Percentiles rank a stretch among this genome's conserved stretches.
Conservation (phyloP, 2,113 vertebrate genomes). For the Emydocephalus ijimae region DNA sequence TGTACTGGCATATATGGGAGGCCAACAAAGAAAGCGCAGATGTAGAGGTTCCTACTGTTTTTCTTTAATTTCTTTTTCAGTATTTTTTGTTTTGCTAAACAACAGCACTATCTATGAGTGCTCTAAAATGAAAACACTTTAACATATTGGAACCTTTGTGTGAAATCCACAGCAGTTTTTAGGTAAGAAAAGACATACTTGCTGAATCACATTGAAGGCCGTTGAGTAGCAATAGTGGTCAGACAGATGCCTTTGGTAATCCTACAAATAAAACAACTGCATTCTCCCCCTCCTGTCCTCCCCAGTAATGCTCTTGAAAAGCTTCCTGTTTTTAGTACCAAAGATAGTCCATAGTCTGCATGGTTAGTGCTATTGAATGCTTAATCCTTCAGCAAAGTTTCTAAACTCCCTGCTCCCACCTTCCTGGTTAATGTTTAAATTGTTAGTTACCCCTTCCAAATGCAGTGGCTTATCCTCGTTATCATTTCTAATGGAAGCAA, state of each 20-base stretch:
- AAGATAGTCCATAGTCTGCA: not conserved
- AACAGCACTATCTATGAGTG: not conserved
- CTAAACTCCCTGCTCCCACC: not conserved
- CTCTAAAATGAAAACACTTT: not conserved
- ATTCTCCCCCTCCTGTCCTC: not conserved
- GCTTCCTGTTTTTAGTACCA: not conserved
- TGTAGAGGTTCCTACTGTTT: conserved; percentile 1
- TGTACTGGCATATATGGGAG: not conserved
- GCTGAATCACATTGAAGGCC: not conserved
- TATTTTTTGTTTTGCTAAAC: not conserved
- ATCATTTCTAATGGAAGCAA: not conserved
- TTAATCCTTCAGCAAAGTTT: not conserved
- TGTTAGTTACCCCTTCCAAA: not conserved
- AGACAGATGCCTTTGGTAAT: not conserved
- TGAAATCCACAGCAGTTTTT: not conserved
- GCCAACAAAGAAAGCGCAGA: not conserved
- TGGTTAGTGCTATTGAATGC: not conserved
- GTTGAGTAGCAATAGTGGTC: not conserved
- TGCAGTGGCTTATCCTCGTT: not conserved
- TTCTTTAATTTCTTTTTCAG: conserved; percentile 1
- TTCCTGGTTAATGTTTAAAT: not conserved
- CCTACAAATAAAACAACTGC: not conserved
- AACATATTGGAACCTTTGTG: not conserved
- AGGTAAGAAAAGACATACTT: not conserved
- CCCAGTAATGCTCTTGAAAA: not conserved